Evolutionary conservation across 2,888 invertebrate genomes (phyloP).

Genomic region (Agrochola lota): DNA sequence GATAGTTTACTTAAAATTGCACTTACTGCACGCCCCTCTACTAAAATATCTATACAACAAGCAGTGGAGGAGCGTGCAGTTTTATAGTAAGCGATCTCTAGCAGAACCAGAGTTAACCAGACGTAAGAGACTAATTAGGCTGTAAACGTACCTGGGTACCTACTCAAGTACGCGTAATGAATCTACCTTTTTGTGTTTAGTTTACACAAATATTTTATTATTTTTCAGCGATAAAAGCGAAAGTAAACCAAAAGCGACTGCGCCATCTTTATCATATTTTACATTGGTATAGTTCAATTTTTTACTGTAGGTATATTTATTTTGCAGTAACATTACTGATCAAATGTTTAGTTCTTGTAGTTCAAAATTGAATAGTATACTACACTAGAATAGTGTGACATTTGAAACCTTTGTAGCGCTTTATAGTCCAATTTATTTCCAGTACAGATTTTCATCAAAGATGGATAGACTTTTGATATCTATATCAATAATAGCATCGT

Average conservation of each 20-base stretch:
- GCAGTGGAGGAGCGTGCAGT: too few relatives aligned
- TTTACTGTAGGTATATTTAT: neutral
- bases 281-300: slow-evolving; percentile 73
- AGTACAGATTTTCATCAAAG: slow-evolving; percentile 92
- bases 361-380: neutral
- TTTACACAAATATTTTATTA: neutral
- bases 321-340: neutral
- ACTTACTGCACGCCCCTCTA: too few relatives aligned
- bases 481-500: slow-evolving; percentile 85
- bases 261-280: slow-evolving; percentile 78
- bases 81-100: neutral
- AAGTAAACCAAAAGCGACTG: slow-evolving; percentile 53
- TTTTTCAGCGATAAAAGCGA: slow-evolving; percentile 55
- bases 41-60: too few relatives aligned
- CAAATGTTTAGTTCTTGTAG: neutral
- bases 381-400: neutral
- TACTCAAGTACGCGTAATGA: too few relatives aligned
- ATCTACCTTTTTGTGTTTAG: neutral
- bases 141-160: neutral
- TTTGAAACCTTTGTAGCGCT: slow-evolving; percentile 14
- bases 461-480: slow-evolving; percentile 89
- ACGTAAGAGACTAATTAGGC: too few relatives aligned
- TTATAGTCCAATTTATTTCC: slow-evolving; percentile 68
- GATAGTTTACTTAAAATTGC: too few relatives aligned
- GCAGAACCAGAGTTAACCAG: neutral